These are phyloP conservation scores for Galleria mellonella DNA, from an alignment of 1,140 invertebrate genomes.

Conservation along the genomic window DNA sequence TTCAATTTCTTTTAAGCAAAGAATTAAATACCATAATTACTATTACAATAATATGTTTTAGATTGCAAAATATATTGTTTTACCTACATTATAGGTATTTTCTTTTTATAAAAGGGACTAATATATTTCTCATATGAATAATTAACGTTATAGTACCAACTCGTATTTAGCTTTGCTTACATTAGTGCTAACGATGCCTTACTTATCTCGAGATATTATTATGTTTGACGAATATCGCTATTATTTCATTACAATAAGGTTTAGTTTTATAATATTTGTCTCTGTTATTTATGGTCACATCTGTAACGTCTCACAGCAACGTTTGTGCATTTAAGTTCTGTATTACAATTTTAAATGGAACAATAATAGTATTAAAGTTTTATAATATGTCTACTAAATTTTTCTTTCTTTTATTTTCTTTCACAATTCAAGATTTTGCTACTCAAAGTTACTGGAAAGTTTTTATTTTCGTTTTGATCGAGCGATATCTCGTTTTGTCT, in stretches of 20 bases:
- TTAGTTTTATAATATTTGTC: conserved; percentile 17
- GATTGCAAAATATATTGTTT: too few relatives aligned
- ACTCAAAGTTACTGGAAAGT: too few relatives aligned
- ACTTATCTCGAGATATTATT: conserved; percentile 8
- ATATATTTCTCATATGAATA: neutral
- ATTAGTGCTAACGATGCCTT: conserved; percentile 14
- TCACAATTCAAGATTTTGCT: too few relatives aligned
- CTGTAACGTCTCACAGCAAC: conserved; percentile 17
- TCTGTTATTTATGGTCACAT: conserved; percentile 40
- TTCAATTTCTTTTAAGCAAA: too few relatives aligned
- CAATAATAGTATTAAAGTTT: conserved; percentile 62
- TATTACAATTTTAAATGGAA: conserved; percentile 40
- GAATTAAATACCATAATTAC: too few relatives aligned
- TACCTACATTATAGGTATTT: too few relatives aligned
- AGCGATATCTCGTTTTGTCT: too few relatives aligned
- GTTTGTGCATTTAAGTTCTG: conserved; percentile 46
- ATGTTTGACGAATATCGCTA: conserved; percentile 3
- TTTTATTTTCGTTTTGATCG: too few relatives aligned
- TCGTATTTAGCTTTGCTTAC: conserved; percentile 7
- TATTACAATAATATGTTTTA: too few relatives aligned
- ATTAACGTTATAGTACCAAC: neutral
- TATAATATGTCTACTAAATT: conserved; percentile 28
- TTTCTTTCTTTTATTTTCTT: too few relatives aligned
- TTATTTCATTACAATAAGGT: conserved; percentile 13
- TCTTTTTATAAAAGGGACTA: too few relatives aligned